Percentiles rank a stretch among this genome's conserved stretches.
phyloP scores from a whole-genome alignment of 1,140 invertebrate species.

The Drosophila albomicans region DNA sequence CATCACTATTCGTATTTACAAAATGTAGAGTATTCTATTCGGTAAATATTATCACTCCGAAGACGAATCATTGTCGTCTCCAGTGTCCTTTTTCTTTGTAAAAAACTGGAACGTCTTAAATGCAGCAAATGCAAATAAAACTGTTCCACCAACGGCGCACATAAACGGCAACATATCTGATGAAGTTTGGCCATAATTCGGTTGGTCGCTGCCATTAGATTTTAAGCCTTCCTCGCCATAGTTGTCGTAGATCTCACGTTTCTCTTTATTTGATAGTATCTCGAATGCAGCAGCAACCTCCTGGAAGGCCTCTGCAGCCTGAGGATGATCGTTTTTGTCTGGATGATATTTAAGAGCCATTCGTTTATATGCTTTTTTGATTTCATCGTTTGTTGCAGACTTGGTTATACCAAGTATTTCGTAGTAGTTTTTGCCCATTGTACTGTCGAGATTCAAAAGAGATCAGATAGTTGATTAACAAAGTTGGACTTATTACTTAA shows the following conservation, averaged over 20 bases:
- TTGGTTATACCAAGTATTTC: conserved; percentile 52
- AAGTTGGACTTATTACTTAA: background rate
- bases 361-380: conserved; percentile 59
- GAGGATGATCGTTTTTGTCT: conserved; percentile 67
- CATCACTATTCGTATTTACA: conserved; percentile 1
- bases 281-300: conserved; percentile 64
- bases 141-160: conserved; percentile 63
- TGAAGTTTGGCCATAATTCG: conserved; percentile 43
- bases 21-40: conserved; percentile 7
- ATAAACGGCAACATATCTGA: conserved; percentile 67
- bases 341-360: conserved; percentile 70
- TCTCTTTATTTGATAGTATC: conserved; percentile 64
- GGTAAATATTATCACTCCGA: conserved; percentile 40
- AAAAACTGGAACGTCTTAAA: conserved; percentile 69
- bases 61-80: conserved; percentile 38
- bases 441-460: background rate
- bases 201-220: conserved; percentile 12
- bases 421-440: conserved; percentile 66
- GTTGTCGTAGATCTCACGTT: conserved; percentile 59
- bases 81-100: conserved; percentile 52
- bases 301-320: conserved; percentile 60
- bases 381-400: conserved; percentile 50
- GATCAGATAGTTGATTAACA: background rate
- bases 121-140: conserved; percentile 66
- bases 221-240: conserved; percentile 58